Evolutionary conservation across 2,888 invertebrate genomes (phyloP).

Genomic region (Drosophila mimica): DNA sequence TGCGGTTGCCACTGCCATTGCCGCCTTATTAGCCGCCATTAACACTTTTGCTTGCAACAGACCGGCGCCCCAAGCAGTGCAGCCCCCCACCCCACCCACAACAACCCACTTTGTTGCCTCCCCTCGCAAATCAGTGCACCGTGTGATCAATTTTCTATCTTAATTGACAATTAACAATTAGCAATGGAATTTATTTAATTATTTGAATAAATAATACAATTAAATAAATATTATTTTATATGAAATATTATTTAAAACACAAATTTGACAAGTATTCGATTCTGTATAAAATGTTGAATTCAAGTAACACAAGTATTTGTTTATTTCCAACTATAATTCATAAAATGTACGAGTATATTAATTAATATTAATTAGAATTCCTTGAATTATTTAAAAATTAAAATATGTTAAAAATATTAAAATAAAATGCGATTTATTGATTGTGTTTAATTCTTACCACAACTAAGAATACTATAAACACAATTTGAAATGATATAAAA

Average conservation of each 20-base stretch:
- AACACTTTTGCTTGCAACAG: slow-evolving; percentile 66
- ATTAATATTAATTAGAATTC: not conserved
- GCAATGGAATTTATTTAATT: not conserved
- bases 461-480: not conserved
- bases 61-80: slow-evolving; percentile 12
- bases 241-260: not conserved
- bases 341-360: too few species aligned
- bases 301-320: not conserved
- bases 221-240: too few species aligned
- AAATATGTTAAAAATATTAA: too few species aligned
- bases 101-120: not conserved
- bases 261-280: not conserved
- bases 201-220: not conserved
- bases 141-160: slow-evolving; percentile 11
- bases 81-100: not conserved
- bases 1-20: slow-evolving; percentile 53
- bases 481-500: not conserved
- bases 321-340: not conserved
- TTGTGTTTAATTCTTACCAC: not conserved
- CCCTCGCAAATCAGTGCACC: slow-evolving; percentile 34
- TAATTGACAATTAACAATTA: not conserved
- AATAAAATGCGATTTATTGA: not conserved
- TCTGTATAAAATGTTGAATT: not conserved
- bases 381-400: too few species aligned
- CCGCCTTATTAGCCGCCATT: slow-evolving; percentile 78